These are phyloP conservation scores for Pagrus major DNA, from an alignment of 2,113 vertebrate species.

Conservation along the genomic window DNA sequence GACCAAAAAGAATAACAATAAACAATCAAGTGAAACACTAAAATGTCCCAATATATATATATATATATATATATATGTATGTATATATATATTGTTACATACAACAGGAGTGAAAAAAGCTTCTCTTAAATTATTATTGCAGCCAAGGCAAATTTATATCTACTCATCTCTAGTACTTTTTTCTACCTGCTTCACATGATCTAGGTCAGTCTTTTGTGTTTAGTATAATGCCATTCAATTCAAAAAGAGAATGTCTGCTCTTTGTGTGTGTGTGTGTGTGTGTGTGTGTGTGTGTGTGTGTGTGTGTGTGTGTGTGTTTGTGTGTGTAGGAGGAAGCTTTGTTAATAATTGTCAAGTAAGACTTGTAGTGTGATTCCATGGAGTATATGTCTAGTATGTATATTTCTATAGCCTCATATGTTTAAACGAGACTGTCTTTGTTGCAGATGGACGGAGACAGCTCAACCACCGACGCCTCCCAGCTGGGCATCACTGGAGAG, in stretches of 20 bases:
- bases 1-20: no score
- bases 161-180: no score
- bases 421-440: not conserved
- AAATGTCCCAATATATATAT: no score
- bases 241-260: constrained; percentile 5
- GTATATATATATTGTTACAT: no score
- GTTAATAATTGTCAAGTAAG: no score
- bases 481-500: constrained; percentile 95
- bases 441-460: constrained; percentile 96
- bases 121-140: not conserved
- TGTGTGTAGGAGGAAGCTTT: not conserved
- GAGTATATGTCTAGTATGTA: not conserved
- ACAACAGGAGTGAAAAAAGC: not conserved
- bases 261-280: no score
- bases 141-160: not conserved
- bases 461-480: constrained; percentile 96
- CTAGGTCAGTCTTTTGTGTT: not conserved
- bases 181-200: not conserved
- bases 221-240: constrained; percentile 3
- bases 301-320: no score
- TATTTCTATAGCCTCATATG: not conserved
- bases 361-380: not conserved
- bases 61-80: no score
- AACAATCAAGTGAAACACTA: no score
- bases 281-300: no score